Evolutionary conservation across 2,113 vertebrate species (phyloP), one percentile per base, ranked within the genome.

Genomic region (Trogon melanurus): DNA sequence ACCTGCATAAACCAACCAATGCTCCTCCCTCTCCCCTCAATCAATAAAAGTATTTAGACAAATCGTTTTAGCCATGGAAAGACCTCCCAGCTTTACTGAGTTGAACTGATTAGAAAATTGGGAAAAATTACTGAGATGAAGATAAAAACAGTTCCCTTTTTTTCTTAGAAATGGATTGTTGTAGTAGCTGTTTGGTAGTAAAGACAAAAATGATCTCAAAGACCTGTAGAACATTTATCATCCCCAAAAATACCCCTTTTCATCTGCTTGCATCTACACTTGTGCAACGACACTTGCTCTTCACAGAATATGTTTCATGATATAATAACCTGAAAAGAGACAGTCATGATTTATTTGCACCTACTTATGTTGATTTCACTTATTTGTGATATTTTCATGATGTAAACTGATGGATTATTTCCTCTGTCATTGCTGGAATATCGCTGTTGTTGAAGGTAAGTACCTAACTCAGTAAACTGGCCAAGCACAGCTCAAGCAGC

Each of bases 21-120:
- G 4, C 10, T 14, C 4, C 23, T 13, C 25, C 3, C 6, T 0
- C 1, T 9, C 8, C 3, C 3, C 6, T 3, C 32, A 76, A 61
- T 10, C 2, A 79, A 66, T 17, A 53, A 61, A 41, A 80, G 0
- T 4, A 22, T 41, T 62, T 2, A 1, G 11, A 56, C 4, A 76
- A 54, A 44, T 51, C 0, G 13, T 73, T 73, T 85, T 47, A 90
- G 14, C 15, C 4, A 50, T 5, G 9, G 30, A 62, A 83, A 6
- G 1, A 36, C 6, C 17, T 45, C 16, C 61, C 75, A 76, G 5
- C 1, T 94, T 84, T 86, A 65, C 71, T 48, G 75, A 36, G 7
- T 36, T 27, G 10, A 81, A 88, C 18, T 19, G 3, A 34, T n/a
- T 54, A 72, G 30, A 57, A 90, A 72, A 72, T 1, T 50, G 5